These are phyloP conservation scores for Oligia strigilis DNA, from an alignment of 2,888 invertebrate species.

Conservation along the genomic window DNA sequence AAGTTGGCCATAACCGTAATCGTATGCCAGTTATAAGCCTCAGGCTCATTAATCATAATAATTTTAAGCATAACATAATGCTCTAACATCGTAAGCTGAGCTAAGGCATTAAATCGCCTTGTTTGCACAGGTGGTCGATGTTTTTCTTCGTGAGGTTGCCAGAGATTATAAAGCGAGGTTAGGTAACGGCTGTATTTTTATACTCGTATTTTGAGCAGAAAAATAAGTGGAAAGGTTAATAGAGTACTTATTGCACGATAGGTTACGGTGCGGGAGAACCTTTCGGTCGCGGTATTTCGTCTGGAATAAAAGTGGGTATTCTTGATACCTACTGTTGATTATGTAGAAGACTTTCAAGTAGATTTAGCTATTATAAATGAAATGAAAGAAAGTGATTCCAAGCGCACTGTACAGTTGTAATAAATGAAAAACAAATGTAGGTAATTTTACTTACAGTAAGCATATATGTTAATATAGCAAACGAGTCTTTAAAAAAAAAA, in stretches of 20 bases:
- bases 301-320: not conserved
- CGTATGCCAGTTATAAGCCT: conserved; percentile 22
- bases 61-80: conserved; percentile 49
- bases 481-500: not conserved
- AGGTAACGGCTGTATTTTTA: conserved; percentile 4
- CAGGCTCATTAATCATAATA: conserved; percentile 56
- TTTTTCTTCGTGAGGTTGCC: conserved; percentile 21
- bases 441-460: not conserved
- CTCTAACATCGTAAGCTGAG: conserved; percentile 41
- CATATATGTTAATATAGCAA: not conserved
- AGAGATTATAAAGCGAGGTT: conserved; percentile 26
- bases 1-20: conserved; percentile 41
- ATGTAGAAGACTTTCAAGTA: not conserved
- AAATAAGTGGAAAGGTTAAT: conserved; percentile 27
- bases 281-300: not conserved
- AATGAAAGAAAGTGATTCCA: not conserved
- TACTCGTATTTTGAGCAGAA: conserved; percentile 29
- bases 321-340: not conserved
- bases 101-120: conserved; percentile 46
- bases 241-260: conserved; percentile 5
- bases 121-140: conserved; percentile 62
- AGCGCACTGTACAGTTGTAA: not conserved
- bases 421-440: not conserved
- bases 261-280: not conserved
- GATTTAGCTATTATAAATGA: not conserved